Conservation (phyloP, 2,797 vertebrate species). For the Clarias pachynema region DNA sequence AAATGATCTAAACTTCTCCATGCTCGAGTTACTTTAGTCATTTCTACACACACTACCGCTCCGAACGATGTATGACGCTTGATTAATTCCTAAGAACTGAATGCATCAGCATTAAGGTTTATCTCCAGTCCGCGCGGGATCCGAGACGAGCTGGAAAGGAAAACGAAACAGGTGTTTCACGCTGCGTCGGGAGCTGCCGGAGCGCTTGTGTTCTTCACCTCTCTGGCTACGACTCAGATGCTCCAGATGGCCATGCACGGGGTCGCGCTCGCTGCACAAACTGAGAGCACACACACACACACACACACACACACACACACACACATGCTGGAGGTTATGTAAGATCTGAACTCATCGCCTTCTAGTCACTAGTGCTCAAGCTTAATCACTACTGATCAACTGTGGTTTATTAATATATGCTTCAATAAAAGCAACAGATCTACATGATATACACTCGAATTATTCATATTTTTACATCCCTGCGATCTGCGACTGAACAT, state of each 20-base stretch:
- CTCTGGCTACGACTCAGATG: conserved; percentile 30
- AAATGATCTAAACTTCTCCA: not conserved
- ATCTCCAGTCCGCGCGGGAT: not conserved
- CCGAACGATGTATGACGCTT: not conserved
- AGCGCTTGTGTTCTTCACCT: conserved; percentile 10
- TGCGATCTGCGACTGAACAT: not conserved
- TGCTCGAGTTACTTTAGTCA: not conserved
- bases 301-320: too few species aligned
- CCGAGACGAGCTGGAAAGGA: conserved; percentile 13
- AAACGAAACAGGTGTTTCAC: conserved; percentile 40
- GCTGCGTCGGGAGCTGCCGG: conserved; percentile 27
- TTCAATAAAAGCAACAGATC: not conserved
- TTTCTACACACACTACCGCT: not conserved
- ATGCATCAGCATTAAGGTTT: not conserved
- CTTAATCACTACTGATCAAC: not conserved
- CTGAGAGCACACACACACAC: too few species aligned
- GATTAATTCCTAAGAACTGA: not conserved
- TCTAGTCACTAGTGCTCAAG: not conserved
- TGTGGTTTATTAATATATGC: not conserved
- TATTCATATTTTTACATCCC: not conserved
- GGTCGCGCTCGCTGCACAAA: not conserved
- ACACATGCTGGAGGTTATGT: not conserved
- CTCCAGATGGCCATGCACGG: conserved; percentile 49
- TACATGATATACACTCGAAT: not conserved
- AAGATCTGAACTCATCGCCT: not conserved